Conservation (phyloP, 30 jellyfish, hydroid and myxozoan genomes). For the Aurelia aurita region DNA sequence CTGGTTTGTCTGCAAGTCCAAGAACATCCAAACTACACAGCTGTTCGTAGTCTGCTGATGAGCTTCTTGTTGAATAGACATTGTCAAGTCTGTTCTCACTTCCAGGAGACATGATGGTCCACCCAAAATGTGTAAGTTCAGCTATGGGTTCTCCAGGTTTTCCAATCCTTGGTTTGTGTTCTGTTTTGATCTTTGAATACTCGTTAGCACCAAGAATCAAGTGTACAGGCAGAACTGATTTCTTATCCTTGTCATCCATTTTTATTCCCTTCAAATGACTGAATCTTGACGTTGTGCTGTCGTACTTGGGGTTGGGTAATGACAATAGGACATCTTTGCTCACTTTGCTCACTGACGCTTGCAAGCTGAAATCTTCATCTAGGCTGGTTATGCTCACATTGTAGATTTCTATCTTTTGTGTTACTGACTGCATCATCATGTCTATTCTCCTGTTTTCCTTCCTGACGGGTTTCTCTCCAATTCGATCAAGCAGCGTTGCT, state of each 20-base stretch:
- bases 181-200: conserved; percentile 36
- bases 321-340: conserved; percentile 25
- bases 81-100: too few relatives aligned
- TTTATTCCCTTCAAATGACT: conserved; percentile 29
- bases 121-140: conserved; percentile 58
- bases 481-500: conserved; percentile 23
- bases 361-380: conserved; percentile 9
- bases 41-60: too few relatives aligned
- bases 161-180: conserved; percentile 31
- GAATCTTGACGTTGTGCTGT: not conserved
- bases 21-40: too few relatives aligned
- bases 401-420: conserved; percentile 17
- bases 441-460: conserved; percentile 50
- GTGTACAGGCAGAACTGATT: conserved; percentile 60
- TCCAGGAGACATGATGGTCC: too few relatives aligned
- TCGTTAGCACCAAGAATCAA: conserved; percentile 50
- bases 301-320: conserved; percentile 53
- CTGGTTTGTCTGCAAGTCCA: conserved; percentile 56
- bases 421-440: conserved; percentile 59
- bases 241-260: conserved; percentile 32
- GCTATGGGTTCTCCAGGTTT: too few relatives aligned
- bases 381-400: conserved; percentile 7
- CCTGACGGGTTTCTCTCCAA: conserved; percentile 17
- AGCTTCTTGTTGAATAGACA: too few relatives aligned
- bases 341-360: conserved; percentile 36